Percentiles rank a stretch among this genome's conserved stretches.
Evolutionary conservation across 2,888 invertebrate species (phyloP).

Genomic region (Anthophora plumipes): DNA sequence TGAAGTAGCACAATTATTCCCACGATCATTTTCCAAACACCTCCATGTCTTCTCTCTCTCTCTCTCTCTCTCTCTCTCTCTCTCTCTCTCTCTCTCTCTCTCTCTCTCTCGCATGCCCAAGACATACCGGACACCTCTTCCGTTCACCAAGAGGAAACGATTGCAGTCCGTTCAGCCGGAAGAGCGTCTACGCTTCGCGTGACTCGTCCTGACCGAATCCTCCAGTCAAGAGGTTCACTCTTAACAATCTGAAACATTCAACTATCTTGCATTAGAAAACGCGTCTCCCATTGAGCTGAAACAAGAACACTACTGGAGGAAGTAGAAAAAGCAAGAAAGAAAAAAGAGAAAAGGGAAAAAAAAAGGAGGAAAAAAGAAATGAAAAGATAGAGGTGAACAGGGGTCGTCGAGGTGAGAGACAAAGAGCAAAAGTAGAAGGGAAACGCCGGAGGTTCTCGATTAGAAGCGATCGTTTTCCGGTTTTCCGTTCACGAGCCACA

Average conservation of each 20-base stretch:
- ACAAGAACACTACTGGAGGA: no score
- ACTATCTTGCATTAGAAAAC: constrained; percentile 6
- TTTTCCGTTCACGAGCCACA: constrained; percentile 77
- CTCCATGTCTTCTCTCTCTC: no score
- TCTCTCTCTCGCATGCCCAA: not conserved
- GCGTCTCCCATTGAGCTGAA: constrained; percentile 4
- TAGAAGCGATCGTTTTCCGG: constrained; percentile 80
- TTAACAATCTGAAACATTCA: not conserved
- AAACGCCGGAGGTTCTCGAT: constrained; percentile 65
- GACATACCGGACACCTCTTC: not conserved
- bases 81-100: no score
- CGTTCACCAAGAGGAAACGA: constrained; percentile 44
- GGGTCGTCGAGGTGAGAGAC: constrained; percentile 6
- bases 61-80: no score
- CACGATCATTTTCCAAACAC: no score
- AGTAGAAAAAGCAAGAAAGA: not conserved
- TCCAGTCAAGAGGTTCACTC: constrained; percentile 30
- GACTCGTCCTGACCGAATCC: constrained; percentile 44
- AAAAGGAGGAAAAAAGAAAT: not conserved
- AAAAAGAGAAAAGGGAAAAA: not conserved
- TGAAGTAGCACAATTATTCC: no score
- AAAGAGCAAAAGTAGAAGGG: constrained; percentile 51
- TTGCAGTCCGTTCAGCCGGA: constrained; percentile 50
- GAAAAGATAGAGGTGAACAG: not conserved
- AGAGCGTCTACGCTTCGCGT: constrained; percentile 56